phyloP scores from a whole-genome alignment of 2,888 invertebrate genomes.

The Rutpela maculata region DNA sequence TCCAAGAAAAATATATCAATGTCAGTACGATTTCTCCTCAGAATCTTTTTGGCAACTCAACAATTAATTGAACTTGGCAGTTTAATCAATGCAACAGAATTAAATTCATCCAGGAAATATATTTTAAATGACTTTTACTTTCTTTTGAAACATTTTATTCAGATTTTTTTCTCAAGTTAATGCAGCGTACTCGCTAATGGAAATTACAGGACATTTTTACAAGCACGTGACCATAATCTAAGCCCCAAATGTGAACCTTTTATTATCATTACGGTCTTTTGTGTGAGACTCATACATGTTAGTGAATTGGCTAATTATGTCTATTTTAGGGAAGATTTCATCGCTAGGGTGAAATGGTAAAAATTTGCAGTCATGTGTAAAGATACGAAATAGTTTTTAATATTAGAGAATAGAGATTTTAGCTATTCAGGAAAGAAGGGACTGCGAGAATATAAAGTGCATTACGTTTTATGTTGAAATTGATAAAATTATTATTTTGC shows the following conservation, averaged over 20 bases:
- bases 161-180: conserved; percentile 9
- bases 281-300: conserved; percentile 23
- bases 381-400: background rate
- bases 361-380: conserved; percentile 1
- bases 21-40: too few relatives aligned
- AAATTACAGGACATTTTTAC: conserved; percentile 27
- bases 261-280: conserved; percentile 36
- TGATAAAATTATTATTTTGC: background rate
- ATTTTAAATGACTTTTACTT: too few relatives aligned
- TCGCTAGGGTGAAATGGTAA: background rate
- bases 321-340: conserved; percentile 20
- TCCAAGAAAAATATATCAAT: too few relatives aligned
- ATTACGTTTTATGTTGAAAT: background rate
- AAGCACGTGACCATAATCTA: conserved; percentile 32
- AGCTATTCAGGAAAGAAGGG: background rate
- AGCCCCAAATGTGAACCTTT: conserved; percentile 30
- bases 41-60: too few relatives aligned
- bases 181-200: conserved; percentile 6
- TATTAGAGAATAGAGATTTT: too few relatives aligned
- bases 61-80: too few relatives aligned
- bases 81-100: too few relatives aligned
- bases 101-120: too few relatives aligned
- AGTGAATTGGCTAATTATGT: conserved; percentile 23
- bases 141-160: background rate
- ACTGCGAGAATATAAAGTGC: background rate